phyloP scores from a whole-genome alignment of 2,113 vertebrate species.

The Puma concolor region DNA sequence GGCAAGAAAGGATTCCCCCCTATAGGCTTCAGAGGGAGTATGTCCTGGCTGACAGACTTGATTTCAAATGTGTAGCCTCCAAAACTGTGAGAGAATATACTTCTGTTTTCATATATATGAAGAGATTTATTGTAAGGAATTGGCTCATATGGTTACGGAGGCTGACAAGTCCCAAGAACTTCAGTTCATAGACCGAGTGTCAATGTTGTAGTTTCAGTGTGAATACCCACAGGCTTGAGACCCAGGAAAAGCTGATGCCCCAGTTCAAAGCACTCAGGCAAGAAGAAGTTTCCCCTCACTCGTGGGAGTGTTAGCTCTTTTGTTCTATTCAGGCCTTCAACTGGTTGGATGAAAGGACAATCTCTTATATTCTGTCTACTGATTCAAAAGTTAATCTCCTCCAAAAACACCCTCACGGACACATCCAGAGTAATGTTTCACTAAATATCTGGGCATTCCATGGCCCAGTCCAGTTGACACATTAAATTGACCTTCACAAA shows the following conservation, averaged over 20 bases:
- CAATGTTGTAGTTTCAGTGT: background rate
- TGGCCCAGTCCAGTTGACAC: background rate
- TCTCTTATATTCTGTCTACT: background rate
- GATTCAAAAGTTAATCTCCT: background rate
- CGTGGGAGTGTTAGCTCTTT: background rate
- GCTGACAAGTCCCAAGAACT: background rate
- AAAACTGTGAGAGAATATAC: background rate
- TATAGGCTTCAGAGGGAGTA: background rate
- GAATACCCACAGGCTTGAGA: background rate
- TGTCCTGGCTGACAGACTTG: background rate
- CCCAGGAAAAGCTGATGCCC: background rate
- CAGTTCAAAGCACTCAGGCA: background rate
- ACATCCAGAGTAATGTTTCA: background rate
- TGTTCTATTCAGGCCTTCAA: background rate
- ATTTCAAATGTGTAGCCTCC: background rate
- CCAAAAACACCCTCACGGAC: background rate
- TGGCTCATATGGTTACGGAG: background rate
- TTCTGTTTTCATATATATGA: background rate
- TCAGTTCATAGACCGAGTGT: background rate
- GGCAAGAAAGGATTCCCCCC: background rate
- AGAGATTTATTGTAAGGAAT: background rate
- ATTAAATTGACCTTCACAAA: background rate
- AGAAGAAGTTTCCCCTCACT: background rate
- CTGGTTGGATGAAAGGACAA: background rate
- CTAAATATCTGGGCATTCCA: background rate